Percentiles rank a stretch among this genome's conserved stretches.
Evolutionary conservation across 2,797 vertebrate species (phyloP).

Genomic region (Mallotus villosus): DNA sequence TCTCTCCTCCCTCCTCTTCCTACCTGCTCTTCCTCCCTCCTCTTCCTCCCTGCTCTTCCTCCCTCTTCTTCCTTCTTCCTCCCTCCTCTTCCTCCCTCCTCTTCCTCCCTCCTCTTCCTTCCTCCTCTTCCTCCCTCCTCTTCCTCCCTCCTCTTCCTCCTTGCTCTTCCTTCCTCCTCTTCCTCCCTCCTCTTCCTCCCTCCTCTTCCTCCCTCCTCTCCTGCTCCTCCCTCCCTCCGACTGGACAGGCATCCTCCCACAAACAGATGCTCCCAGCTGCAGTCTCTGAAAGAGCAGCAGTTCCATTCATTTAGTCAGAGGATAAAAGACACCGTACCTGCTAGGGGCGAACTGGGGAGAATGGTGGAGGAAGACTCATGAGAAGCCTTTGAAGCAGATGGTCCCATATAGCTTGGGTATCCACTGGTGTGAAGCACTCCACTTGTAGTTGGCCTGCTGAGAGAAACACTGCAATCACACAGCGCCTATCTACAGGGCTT

Average conservation of each 20-base stretch:
- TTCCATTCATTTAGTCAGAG: conserved; percentile 46
- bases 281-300: conserved; percentile 35
- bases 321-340: conserved; percentile 49
- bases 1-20: too few relatives aligned
- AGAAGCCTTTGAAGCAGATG: conserved; percentile 48
- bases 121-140: too few relatives aligned
- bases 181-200: too few relatives aligned
- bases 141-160: too few relatives aligned
- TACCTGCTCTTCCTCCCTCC: too few relatives aligned
- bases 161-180: too few relatives aligned
- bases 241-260: conserved; percentile 46
- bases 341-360: conserved; percentile 28
- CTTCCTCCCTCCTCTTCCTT: too few relatives aligned
- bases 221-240: too few relatives aligned
- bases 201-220: conserved; percentile 35
- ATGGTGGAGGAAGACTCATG: background rate
- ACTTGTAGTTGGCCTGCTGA: background rate
- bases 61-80: too few relatives aligned
- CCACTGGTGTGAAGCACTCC: conserved; percentile 22
- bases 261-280: conserved; percentile 34
- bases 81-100: too few relatives aligned
- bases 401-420: conserved; percentile 31
- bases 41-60: too few relatives aligned
- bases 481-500: background rate
- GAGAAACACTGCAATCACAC: conserved; percentile 4